phyloP scores from a whole-genome alignment of 2,888 invertebrate genomes.

The Thereva nobilitata region DNA sequence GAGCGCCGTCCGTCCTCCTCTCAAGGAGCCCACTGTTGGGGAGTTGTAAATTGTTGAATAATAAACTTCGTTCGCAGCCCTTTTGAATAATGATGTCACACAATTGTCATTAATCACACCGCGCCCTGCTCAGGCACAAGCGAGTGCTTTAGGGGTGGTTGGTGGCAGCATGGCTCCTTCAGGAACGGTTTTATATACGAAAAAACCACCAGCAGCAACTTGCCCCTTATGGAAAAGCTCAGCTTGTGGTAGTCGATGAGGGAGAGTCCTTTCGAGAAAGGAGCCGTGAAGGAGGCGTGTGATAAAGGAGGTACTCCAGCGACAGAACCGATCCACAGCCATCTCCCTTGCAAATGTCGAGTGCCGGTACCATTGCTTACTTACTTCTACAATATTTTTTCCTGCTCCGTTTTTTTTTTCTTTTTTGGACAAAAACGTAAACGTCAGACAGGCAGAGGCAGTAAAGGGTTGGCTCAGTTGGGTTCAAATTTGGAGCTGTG shows the following conservation, averaged over 20 bases:
- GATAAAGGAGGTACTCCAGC: conserved; percentile 15
- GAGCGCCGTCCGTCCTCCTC: neutral
- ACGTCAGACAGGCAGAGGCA: neutral
- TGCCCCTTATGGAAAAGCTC: conserved; percentile 32
- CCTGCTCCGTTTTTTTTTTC: neutral
- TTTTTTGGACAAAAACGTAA: conserved; percentile 2
- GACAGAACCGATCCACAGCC: conserved; percentile 15
- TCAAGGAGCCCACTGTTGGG: conserved; percentile 9
- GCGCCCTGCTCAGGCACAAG: conserved; percentile 27
- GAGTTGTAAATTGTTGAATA: conserved; percentile 37
- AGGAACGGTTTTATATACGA: conserved; percentile 9
- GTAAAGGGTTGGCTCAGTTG: conserved; percentile 17
- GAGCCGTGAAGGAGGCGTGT: conserved; percentile 19
- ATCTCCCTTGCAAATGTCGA: conserved; percentile 2
- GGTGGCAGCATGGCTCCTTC: neutral
- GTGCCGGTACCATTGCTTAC: no score
- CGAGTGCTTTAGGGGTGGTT: conserved; percentile 10
- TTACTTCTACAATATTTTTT: no score
- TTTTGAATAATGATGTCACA: conserved; percentile 37
- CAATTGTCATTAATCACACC: conserved; percentile 36
- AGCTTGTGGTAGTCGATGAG: conserved; percentile 24
- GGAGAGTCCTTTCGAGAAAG: neutral
- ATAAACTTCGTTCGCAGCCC: conserved; percentile 34
- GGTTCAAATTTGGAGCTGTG: conserved; percentile 13
- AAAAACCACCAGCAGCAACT: conserved; percentile 14